These are phyloP conservation scores for Scatophagus argus DNA, from an alignment of 2,113 vertebrate genomes.

Conservation along the genomic window DNA sequence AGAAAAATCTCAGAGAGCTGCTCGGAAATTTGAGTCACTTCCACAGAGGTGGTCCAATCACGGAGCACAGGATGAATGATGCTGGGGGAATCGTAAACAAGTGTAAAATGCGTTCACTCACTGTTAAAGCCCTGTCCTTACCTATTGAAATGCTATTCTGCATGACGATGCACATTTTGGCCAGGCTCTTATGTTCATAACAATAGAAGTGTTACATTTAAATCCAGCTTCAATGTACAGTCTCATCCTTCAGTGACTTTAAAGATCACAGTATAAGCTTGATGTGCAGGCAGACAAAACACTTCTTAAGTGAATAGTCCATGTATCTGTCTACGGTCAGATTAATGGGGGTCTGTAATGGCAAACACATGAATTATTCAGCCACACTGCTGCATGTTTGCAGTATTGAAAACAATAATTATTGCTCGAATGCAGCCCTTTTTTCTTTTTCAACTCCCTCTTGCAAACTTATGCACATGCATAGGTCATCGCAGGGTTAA, in stretches of 20 bases:
- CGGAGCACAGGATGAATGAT: slow-evolving; percentile 19
- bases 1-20: slow-evolving; percentile 58
- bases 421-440: not conserved
- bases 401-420: slow-evolving; percentile 41
- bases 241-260: slow-evolving; percentile 1
- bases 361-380: slow-evolving; percentile 69
- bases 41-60: not conserved
- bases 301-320: slow-evolving; percentile 22
- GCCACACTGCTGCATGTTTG: slow-evolving; percentile 14
- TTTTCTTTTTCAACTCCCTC: not conserved
- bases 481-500: slow-evolving; percentile 46
- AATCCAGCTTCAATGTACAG: not conserved
- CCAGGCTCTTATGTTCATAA: not conserved
- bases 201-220: not conserved
- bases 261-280: slow-evolving; percentile 3
- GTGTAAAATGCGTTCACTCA: not conserved
- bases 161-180: not conserved
- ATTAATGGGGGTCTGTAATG: slow-evolving; percentile 50
- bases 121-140: not conserved
- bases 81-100: not conserved
- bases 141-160: not conserved
- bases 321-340: slow-evolving; percentile 21
- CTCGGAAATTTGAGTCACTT: slow-evolving; percentile 13
- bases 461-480: not conserved
- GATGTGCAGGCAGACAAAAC: not conserved